Evolutionary conservation across 2,888 invertebrate species (phyloP).

Genomic region (Mycalesis mineus): DNA sequence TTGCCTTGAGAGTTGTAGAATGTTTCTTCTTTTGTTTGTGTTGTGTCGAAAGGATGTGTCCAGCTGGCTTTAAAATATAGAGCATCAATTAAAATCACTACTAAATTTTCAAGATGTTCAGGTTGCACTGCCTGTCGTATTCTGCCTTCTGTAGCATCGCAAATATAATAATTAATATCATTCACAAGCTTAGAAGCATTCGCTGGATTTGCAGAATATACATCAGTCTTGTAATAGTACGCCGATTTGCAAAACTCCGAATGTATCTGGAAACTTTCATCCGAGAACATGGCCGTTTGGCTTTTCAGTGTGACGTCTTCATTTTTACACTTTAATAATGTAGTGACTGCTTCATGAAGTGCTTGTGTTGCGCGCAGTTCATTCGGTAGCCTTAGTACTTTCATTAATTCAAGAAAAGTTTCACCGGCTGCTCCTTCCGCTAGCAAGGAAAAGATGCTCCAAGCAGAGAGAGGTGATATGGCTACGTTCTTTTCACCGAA

Average conservation of each 20-base stretch:
- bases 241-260: conserved; percentile 65
- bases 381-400: conserved; percentile 50
- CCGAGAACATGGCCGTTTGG: conserved; percentile 57
- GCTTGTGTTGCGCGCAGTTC: conserved; percentile 56
- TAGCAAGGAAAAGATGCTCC: conserved; percentile 63
- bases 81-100: conserved; percentile 81
- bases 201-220: conserved; percentile 77
- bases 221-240: conserved; percentile 68
- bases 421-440: conserved; percentile 67
- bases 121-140: conserved; percentile 81
- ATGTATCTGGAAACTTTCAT: conserved; percentile 51
- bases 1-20: conserved; percentile 80
- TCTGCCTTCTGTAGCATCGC: conserved; percentile 81
- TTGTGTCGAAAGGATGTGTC: conserved; percentile 81
- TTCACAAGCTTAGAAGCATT: conserved; percentile 68
- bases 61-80: conserved; percentile 86
- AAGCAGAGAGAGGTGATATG: conserved; percentile 63
- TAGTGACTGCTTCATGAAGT: conserved; percentile 50
- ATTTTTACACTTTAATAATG: conserved; percentile 46
- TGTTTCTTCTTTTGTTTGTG: conserved; percentile 71
- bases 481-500: conserved; percentile 59
- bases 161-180: conserved; percentile 83
- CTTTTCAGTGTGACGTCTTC: conserved; percentile 54
- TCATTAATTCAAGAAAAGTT: conserved; percentile 60
- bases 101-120: conserved; percentile 55